Evolutionary conservation across 2,113 vertebrate species (phyloP).

Genomic region (Sinocyclocheilus grahami): DNA sequence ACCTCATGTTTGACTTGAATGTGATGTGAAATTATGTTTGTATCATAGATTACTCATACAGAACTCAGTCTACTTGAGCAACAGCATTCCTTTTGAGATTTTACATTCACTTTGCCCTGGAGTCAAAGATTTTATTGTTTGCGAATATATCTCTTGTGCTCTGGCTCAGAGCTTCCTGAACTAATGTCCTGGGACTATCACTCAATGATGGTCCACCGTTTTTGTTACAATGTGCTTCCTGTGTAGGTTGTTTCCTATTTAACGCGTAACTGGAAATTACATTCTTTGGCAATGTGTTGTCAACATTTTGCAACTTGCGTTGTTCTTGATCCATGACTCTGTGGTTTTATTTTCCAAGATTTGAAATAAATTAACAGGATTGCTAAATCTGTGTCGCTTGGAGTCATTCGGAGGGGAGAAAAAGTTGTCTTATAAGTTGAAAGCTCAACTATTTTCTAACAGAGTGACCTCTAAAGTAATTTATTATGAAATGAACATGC

Average conservation of each 20-base stretch:
- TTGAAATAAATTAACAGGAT: conserved; percentile 53
- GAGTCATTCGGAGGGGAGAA: conserved; percentile 43
- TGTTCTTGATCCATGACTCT: conserved; percentile 29
- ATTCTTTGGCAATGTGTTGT: neutral
- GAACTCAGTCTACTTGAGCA: neutral
- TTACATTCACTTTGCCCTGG: neutral
- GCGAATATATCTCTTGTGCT: neutral
- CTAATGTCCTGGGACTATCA: neutral
- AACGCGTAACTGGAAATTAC: neutral
- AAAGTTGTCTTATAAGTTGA: conserved; percentile 52
- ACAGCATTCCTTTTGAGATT: neutral
- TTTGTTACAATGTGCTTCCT: neutral
- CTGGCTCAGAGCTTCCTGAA: neutral
- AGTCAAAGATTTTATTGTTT: neutral
- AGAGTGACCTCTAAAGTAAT: conserved; percentile 47
- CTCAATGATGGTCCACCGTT: neutral
- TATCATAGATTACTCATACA: neutral
- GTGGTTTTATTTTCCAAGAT: conserved; percentile 40
- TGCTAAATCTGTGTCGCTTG: conserved; percentile 25
- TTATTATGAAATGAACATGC: conserved; percentile 47
- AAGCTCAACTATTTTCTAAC: conserved; percentile 54
- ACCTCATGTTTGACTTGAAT: neutral
- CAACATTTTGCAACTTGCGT: neutral
- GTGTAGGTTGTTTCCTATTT: neutral
- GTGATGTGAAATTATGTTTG: neutral